phyloP scores from a whole-genome alignment of 1,140 invertebrate genomes.

The Macrobrachium rosenbergii region DNA sequence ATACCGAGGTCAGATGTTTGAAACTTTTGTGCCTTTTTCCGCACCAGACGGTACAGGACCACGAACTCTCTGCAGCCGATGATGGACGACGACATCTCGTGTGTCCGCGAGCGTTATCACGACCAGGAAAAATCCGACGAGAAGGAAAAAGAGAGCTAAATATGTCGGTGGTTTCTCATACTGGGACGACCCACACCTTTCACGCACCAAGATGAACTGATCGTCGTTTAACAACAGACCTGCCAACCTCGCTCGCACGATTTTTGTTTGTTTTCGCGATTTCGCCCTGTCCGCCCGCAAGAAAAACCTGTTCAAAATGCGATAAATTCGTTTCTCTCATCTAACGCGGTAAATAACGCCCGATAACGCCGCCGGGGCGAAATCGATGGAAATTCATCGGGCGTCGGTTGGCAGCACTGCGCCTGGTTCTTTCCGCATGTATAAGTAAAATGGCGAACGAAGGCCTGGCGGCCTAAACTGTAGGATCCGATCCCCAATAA shows the following conservation, averaged over 20 bases:
- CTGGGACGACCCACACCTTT: slow-evolving; percentile 8
- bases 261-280: background rate
- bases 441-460: slow-evolving; percentile 29
- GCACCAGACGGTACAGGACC: slow-evolving; percentile 92
- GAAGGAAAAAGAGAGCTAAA: no score
- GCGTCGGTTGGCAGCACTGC: background rate
- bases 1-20: slow-evolving; percentile 93
- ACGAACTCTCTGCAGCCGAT: slow-evolving; percentile 77
- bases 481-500: background rate
- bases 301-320: no score
- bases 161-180: slow-evolving; percentile 7
- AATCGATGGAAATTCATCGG: slow-evolving; percentile 5
- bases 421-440: slow-evolving; percentile 3
- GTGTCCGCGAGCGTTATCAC: background rate
- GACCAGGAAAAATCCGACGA: no score
- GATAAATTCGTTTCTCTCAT: no score
- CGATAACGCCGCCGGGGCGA: background rate
- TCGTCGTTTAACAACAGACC: no score
- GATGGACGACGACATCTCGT: slow-evolving; percentile 56
- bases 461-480: slow-evolving; percentile 17
- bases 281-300: background rate
- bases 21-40: slow-evolving; percentile 98
- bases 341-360: background rate
- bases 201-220: background rate
- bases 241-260: background rate